Evolutionary conservation across 2,888 invertebrate species (phyloP).

Genomic region (Nowickia ferox): DNA sequence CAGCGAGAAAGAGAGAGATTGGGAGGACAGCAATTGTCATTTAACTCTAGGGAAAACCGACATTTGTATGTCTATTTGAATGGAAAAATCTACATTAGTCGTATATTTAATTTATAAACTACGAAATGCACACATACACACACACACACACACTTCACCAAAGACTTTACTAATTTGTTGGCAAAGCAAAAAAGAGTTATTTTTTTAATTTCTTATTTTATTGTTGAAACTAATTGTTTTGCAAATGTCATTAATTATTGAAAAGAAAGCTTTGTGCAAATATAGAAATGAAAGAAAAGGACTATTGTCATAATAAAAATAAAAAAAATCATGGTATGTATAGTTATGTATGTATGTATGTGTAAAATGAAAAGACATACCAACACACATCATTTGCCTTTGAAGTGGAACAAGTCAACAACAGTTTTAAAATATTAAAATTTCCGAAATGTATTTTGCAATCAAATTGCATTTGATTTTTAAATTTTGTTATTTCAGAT

Average conservation of each 20-base stretch:
- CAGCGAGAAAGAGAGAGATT: neutral
- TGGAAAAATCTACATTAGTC: constrained; percentile 26
- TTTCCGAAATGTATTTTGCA: too few relatives aligned
- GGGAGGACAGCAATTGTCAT: constrained; percentile 48
- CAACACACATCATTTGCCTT: too few relatives aligned
- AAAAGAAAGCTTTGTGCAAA: neutral
- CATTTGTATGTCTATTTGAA: constrained; percentile 63
- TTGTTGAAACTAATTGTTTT: constrained; percentile 33
- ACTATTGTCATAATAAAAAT: neutral
- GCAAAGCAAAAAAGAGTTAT: neutral
- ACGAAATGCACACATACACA: constrained; percentile 14
- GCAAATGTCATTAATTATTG: constrained; percentile 43
- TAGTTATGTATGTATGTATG: too few relatives aligned
- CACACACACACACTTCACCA: neutral
- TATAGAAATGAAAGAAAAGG: neutral
- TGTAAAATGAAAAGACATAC: too few relatives aligned
- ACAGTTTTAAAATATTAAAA: too few relatives aligned
- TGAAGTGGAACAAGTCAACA: too few relatives aligned
- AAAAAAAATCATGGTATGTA: too few relatives aligned
- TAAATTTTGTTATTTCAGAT: too few relatives aligned
- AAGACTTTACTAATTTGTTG: constrained; percentile 6
- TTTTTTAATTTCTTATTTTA: constrained; percentile 45
- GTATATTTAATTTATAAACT: constrained; percentile 21
- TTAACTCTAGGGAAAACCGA: constrained; percentile 61
- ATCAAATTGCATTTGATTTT: too few relatives aligned